Evolutionary conservation across 2,888 invertebrate species (phyloP), one percentile per base, ranked within the genome.

Genomic region (Clepsis dumicolana): DNA sequence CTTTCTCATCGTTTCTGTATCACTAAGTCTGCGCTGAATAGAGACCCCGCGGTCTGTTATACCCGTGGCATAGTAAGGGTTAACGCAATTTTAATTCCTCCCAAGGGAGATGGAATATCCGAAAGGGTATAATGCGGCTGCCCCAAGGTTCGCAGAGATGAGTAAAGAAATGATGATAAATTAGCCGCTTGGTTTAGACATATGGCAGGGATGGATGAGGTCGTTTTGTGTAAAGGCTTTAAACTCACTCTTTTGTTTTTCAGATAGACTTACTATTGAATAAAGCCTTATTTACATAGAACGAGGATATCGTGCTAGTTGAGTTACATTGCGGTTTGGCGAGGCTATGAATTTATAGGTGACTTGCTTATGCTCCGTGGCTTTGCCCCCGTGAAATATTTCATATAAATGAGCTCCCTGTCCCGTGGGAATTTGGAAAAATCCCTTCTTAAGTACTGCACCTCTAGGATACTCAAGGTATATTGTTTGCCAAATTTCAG

Each of bases 81-180:
- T 68, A 68, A 68, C 64, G 63, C 50, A 41, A 64, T 64, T 68
- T 68, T 68, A 68, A 68, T 68, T 44, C 52, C 41, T 68, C 66
- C 52, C 52, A 18, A 14, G 59, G 57, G 64, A 48, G 29, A 53
- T 53, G 24, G 25, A 50, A 64, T 41, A 57, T 25, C 64, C 52
- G 8, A 50, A 68, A 53, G 68, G 64, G 29, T 62, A 53, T 52
- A 68, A 68, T 62, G 57, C 63, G 52, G 52, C 16, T 63, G 57
- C 38, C 63, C 63, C 48, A 57, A 68, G 57, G 67, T 64, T 67
- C 14, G 67, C 41, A 63, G 48, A 68, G 64, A 68, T 68, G 68
- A 68, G 59, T 68, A 57, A 68, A 68, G 68, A 29, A 68, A 68
- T 68, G 68, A 64, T 59, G 68, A 68, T 68, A 64, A 59, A 68